phyloP scores from a whole-genome alignment of 2,888 invertebrate species.

The Stenodera caucasica region DNA sequence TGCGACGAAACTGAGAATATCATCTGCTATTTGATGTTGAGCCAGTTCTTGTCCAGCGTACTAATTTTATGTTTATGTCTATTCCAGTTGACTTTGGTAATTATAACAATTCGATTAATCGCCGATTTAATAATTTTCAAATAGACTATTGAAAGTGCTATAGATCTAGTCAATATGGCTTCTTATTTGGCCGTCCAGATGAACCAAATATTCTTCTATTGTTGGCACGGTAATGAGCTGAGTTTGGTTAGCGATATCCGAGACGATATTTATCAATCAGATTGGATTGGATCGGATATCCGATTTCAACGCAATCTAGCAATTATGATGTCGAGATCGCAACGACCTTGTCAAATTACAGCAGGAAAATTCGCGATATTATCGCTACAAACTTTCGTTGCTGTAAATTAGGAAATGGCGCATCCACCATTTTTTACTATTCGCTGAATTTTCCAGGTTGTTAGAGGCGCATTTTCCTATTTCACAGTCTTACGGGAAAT shows the following conservation, averaged over 20 bases:
- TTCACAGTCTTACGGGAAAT: background rate
- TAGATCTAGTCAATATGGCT: conserved; percentile 48
- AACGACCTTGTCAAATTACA: conserved; percentile 19
- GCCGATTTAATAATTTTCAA: background rate
- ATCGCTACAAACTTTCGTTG: conserved; percentile 18
- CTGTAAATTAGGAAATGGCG: conserved; percentile 16
- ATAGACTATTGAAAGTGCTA: background rate
- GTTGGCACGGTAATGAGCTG: conserved; percentile 56
- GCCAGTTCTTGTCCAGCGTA: background rate
- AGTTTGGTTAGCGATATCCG: conserved; percentile 32
- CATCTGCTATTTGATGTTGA: background rate
- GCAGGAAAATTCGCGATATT: conserved; percentile 24
- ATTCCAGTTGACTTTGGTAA: background rate
- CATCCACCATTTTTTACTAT: conserved; percentile 4
- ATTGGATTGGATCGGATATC: conserved; percentile 17
- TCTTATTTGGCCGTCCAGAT: conserved; percentile 52
- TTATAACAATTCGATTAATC: background rate
- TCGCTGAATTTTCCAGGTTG: background rate
- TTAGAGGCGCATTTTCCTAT: background rate
- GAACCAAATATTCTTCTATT: conserved; percentile 56
- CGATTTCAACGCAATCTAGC: conserved; percentile 15
- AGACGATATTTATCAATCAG: conserved; percentile 12
- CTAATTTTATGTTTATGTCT: background rate
- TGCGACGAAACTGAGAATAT: background rate
- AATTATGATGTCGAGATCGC: conserved; percentile 23